phyloP scores from a whole-genome alignment of 2,888 invertebrate genomes.

The Strigamia maritima region DNA sequence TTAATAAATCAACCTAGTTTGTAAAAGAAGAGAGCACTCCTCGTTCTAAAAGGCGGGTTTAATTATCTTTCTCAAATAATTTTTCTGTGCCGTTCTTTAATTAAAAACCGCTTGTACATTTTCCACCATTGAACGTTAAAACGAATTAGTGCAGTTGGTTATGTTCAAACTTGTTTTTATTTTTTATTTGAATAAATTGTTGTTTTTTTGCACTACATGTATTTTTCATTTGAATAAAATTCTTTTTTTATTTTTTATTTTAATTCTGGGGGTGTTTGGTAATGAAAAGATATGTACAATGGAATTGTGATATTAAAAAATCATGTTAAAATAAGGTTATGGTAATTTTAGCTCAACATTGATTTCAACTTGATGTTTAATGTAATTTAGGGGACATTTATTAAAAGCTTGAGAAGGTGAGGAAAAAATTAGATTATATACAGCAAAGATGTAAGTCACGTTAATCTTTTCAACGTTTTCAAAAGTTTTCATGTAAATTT shows the following conservation, averaged over 20 bases:
- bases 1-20: neutral
- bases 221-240: neutral
- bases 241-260: neutral
- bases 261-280: no score
- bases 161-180: neutral
- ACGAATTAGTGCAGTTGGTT: neutral
- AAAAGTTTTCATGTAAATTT: neutral
- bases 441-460: neutral
- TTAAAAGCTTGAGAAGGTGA: neutral
- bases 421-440: neutral
- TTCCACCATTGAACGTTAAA: neutral
- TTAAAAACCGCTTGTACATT: conserved; percentile 4
- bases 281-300: neutral
- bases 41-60: neutral
- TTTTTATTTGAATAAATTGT: neutral
- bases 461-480: neutral
- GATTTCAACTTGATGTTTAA: neutral
- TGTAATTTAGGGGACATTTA: neutral
- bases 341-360: neutral
- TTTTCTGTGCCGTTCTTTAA: neutral
- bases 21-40: neutral
- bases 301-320: neutral
- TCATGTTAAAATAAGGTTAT: neutral
- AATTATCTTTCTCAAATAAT: conserved; percentile 4
- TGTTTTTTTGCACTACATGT: neutral